Conservation (phyloP, 2,888 invertebrate genomes). For the Diadegma fenestrale region DNA sequence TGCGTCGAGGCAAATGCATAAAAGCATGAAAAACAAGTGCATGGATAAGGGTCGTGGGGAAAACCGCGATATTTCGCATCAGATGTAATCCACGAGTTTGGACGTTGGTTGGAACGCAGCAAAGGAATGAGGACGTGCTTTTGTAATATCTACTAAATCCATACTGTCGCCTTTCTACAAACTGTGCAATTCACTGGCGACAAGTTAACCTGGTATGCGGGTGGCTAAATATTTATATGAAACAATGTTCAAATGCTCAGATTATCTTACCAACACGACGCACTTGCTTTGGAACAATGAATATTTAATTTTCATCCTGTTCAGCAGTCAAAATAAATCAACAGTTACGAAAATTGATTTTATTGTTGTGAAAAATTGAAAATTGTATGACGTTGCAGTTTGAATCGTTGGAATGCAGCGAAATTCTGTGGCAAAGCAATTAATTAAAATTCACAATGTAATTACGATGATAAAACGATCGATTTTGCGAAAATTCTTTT, state of each 20-base stretch:
- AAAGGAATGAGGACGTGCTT: constrained; percentile 36
- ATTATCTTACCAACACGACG: neutral
- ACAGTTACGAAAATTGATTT: neutral
- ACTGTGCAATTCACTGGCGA: constrained; percentile 9
- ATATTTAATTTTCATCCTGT: neutral
- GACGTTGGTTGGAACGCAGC: constrained; percentile 1
- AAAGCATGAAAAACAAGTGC: neutral
- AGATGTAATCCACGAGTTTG: neutral
- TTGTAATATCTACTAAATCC: constrained; percentile 58
- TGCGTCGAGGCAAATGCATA: neutral
- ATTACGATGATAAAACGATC: too few relatives aligned
- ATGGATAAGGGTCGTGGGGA: constrained; percentile 13
- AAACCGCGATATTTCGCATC: constrained; percentile 1
- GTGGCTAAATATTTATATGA: constrained; percentile 36
- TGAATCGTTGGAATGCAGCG: too few relatives aligned
- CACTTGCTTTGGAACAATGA: neutral
- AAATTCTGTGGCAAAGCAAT: too few relatives aligned
- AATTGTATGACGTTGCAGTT: too few relatives aligned
- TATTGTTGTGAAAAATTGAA: neutral
- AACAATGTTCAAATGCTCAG: constrained; percentile 7
- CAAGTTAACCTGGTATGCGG: constrained; percentile 53
- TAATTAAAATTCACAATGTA: too few relatives aligned
- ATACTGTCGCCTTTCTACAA: constrained; percentile 50
- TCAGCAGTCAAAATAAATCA: neutral
- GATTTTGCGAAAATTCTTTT: too few relatives aligned